Evolutionary conservation across 2,113 vertebrate genomes (phyloP).

Genomic region (Fukomys damarensis): DNA sequence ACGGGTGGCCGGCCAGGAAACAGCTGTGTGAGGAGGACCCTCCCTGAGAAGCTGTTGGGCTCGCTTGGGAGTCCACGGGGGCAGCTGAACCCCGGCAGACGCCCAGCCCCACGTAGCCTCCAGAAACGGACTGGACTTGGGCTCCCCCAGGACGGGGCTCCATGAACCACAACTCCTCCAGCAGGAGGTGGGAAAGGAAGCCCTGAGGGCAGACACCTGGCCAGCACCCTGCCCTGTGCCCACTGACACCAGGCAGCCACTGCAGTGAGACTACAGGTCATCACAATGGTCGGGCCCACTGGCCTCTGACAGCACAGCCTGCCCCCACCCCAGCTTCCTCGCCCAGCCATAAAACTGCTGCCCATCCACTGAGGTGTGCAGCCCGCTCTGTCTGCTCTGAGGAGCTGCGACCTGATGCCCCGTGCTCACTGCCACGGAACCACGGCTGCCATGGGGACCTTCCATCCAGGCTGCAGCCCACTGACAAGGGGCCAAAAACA

Average conservation of each 20-base stretch:
- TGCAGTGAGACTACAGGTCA: conserved; percentile 12
- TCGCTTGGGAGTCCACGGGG: background rate
- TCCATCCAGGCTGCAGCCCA: background rate
- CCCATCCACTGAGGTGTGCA: too few species aligned
- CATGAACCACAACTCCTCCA: background rate
- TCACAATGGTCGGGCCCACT: too few species aligned
- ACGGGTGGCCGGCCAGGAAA: conserved; percentile 93
- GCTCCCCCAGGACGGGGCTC: background rate
- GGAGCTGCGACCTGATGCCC: background rate
- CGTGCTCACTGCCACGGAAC: background rate
- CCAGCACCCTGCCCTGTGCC: too few species aligned
- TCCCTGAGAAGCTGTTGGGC: background rate
- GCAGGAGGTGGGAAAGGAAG: accelerated
- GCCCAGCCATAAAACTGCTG: background rate
- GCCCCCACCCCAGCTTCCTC: background rate
- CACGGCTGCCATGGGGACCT: background rate
- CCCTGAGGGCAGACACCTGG: accelerated
- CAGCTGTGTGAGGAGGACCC: conserved; percentile 85
- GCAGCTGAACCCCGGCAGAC: background rate
- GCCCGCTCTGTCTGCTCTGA: background rate
- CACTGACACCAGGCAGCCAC: background rate
- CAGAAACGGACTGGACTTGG: background rate
- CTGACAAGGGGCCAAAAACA: background rate
- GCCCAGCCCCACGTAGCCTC: background rate
- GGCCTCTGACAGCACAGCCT: background rate